Evolutionary conservation across 2,888 invertebrate genomes (phyloP).

Genomic region (Plutella xylostella): DNA sequence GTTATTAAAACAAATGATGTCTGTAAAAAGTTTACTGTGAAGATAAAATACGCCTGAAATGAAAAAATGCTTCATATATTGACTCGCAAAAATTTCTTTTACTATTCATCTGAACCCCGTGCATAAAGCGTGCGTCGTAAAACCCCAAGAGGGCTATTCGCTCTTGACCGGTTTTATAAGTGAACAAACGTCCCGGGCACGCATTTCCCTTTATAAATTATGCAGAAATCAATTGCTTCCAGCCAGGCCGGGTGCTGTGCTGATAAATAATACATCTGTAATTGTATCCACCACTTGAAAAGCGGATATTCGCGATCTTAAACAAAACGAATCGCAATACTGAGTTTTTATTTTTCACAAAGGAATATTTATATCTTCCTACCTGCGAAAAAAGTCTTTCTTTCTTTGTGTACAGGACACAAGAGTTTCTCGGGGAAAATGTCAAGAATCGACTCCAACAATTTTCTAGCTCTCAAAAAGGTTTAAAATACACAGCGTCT

Average conservation of each 20-base stretch:
- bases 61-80: background rate
- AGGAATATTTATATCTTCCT: too few relatives aligned
- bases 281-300: constrained; percentile 46
- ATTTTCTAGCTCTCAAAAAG: too few relatives aligned
- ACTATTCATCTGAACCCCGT: background rate
- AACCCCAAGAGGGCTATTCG: background rate
- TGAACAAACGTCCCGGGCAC: constrained; percentile 48
- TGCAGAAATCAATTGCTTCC: constrained; percentile 68
- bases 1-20: too few relatives aligned
- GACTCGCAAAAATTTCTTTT: background rate
- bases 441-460: too few relatives aligned
- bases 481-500: too few relatives aligned
- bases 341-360: too few relatives aligned
- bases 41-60: background rate
- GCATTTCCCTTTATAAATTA: constrained; percentile 66
- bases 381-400: too few relatives aligned
- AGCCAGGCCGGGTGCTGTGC: constrained; percentile 38
- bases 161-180: constrained; percentile 56
- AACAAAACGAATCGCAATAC: too few relatives aligned
- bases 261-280: constrained; percentile 65
- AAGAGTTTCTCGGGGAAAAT: too few relatives aligned
- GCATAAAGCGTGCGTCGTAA: background rate
- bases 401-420: too few relatives aligned
- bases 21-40: too few relatives aligned
- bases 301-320: too few relatives aligned